Conservation (phyloP, 2,888 invertebrate species). For the Latrodectus elegans region DNA sequence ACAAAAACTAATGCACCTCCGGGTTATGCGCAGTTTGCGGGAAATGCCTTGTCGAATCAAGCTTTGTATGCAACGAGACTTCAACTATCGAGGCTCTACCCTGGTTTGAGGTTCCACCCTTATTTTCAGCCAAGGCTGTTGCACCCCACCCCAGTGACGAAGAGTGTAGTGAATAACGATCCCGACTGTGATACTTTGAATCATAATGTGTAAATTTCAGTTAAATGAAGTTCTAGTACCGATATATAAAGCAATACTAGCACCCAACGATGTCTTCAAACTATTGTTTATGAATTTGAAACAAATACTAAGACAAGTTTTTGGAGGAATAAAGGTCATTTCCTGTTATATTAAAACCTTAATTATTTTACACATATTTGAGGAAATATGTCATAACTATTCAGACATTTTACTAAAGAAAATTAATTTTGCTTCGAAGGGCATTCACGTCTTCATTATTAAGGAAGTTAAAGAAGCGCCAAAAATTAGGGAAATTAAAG, state of each 20-base stretch:
- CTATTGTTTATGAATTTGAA: neutral
- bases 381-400: too few species aligned
- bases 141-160: constrained; percentile 43
- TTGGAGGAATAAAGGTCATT: neutral
- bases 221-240: neutral
- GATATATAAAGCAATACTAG: neutral
- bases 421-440: too few species aligned
- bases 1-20: constrained; percentile 22
- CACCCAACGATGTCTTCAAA: neutral
- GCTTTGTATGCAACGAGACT: constrained; percentile 54
- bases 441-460: too few species aligned
- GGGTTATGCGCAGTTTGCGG: constrained; percentile 8
- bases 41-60: constrained; percentile 25
- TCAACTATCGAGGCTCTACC: constrained; percentile 63
- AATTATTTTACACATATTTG: neutral
- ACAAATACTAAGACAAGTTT: neutral
- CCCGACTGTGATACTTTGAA: constrained; percentile 60
- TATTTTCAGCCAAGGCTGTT: constrained; percentile 65
- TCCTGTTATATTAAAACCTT: neutral
- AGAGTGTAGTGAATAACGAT: constrained; percentile 17
- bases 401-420: too few species aligned
- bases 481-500: too few species aligned
- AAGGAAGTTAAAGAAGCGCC: too few species aligned
- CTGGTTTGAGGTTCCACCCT: constrained; percentile 67
- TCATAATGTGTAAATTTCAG: constrained; percentile 13